Percentiles rank a stretch among this genome's conserved stretches.
These are phyloP conservation scores for Dryoscopus gambensis DNA, from an alignment of 2,113 vertebrate genomes.

Conservation along the genomic window DNA sequence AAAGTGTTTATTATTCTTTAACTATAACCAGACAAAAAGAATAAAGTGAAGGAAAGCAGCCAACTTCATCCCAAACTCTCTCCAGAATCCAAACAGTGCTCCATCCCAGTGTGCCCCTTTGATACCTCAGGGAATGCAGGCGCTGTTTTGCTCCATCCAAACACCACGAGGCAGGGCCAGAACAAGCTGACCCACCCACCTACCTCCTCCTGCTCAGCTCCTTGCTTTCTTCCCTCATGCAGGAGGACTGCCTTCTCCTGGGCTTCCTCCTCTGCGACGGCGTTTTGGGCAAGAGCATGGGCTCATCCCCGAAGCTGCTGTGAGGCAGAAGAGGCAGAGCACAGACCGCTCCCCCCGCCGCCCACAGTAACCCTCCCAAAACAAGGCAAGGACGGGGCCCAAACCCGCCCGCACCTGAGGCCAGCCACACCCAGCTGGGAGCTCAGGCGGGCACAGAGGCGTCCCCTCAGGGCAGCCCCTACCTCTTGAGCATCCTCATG, in stretches of 20 bases:
- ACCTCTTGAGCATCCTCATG: conserved; percentile 86
- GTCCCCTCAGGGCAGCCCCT: background rate
- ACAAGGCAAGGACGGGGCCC: background rate
- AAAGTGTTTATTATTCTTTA: background rate
- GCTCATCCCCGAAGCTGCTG: conserved; percentile 87
- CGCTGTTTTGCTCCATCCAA: background rate
- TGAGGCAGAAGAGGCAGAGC: background rate
- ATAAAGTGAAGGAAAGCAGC: background rate
- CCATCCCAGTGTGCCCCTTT: rapidly evolving
- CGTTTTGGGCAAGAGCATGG: conserved; percentile 88
- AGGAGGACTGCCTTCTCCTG: conserved; percentile 79
- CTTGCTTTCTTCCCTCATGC: conserved; percentile 73
- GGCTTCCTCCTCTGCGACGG: conserved; percentile 87
- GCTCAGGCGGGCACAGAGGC: rapidly evolving
- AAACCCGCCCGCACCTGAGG: rapidly evolving
- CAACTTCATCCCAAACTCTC: background rate
- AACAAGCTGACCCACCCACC: background rate
- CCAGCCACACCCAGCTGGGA: too few relatives aligned
- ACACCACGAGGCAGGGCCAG: rapidly evolving
- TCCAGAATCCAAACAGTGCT: rapidly evolving
- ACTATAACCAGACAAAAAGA: background rate
- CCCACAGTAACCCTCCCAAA: background rate
- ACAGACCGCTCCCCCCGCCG: rapidly evolving
- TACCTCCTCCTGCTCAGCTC: conserved; percentile 78
- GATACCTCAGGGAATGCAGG: rapidly evolving